Percentiles rank a stretch among this genome's conserved stretches.
phyloP scores from a whole-genome alignment of 2,888 invertebrate species.

The Apodemia mormo region DNA sequence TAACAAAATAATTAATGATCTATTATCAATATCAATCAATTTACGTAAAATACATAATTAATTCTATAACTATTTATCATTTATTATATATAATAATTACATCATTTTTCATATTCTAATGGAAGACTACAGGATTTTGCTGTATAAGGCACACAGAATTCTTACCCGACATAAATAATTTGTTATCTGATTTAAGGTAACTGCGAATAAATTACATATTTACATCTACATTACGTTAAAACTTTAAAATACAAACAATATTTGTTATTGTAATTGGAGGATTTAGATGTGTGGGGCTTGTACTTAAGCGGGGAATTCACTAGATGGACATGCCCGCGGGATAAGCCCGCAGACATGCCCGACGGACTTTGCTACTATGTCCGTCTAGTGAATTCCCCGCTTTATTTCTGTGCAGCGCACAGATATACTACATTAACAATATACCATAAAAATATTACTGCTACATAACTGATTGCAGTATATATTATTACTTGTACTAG shows the following conservation, averaged over 20 bases:
- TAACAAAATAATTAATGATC: constrained; percentile 41
- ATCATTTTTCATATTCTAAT: constrained; percentile 28
- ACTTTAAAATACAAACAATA: background rate
- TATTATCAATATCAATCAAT: constrained; percentile 61
- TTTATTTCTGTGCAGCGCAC: too few species aligned
- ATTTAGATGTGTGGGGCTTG: background rate
- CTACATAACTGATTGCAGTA: too few species aligned
- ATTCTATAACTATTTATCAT: constrained; percentile 21
- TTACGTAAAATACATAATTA: constrained; percentile 51
- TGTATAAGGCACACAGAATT: constrained; percentile 70
- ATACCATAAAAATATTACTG: too few species aligned
- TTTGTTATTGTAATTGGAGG: background rate
- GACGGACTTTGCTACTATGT: too few species aligned
- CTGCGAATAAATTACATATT: constrained; percentile 6
- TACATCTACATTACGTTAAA: background rate
- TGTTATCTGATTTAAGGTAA: constrained; percentile 9
- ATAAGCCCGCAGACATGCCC: too few species aligned
- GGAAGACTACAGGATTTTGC: constrained; percentile 78
- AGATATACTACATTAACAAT: too few species aligned
- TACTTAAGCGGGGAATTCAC: too few species aligned
- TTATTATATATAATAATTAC: constrained; percentile 13
- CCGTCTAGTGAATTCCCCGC: too few species aligned
- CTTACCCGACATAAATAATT: constrained; percentile 27
- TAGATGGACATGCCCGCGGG: too few species aligned
- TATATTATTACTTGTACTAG: too few species aligned